These are phyloP conservation scores for Lysiphlebus fabarum DNA, from an alignment of 1,140 invertebrate species.

Conservation along the genomic window DNA sequence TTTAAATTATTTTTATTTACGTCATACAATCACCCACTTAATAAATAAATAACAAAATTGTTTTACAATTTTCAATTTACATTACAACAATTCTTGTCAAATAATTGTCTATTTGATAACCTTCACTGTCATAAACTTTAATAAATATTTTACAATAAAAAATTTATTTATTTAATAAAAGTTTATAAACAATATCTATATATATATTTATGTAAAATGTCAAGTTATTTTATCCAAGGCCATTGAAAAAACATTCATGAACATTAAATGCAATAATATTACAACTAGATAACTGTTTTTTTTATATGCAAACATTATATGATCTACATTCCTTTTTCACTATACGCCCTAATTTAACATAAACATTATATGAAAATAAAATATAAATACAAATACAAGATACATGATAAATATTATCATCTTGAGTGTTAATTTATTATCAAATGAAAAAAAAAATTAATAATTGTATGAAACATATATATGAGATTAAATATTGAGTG, in stretches of 20 bases:
- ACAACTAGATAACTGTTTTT: neutral
- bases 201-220: conserved; percentile 44
- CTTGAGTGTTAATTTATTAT: neutral
- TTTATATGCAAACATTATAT: neutral
- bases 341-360: conserved; percentile 33
- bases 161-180: conserved; percentile 10
- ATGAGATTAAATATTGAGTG: neutral
- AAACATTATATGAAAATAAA: neutral
- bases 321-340: conserved; percentile 36
- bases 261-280: neutral
- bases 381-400: conserved; percentile 8
- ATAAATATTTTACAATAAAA: too few species aligned
- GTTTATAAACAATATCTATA: conserved; percentile 31
- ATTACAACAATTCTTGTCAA: too few species aligned
- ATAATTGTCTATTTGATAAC: too few species aligned
- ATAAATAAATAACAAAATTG: too few species aligned
- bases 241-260: conserved; percentile 25
- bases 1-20: too few species aligned
- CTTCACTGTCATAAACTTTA: neutral
- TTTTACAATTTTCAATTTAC: too few species aligned
- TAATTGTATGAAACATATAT: neutral
- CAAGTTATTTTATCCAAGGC: conserved; percentile 46
- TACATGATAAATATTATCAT: neutral
- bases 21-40: too few species aligned
- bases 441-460: neutral